phyloP scores from a whole-genome alignment of 1,140 invertebrate species.

The Bombus superbus region DNA sequence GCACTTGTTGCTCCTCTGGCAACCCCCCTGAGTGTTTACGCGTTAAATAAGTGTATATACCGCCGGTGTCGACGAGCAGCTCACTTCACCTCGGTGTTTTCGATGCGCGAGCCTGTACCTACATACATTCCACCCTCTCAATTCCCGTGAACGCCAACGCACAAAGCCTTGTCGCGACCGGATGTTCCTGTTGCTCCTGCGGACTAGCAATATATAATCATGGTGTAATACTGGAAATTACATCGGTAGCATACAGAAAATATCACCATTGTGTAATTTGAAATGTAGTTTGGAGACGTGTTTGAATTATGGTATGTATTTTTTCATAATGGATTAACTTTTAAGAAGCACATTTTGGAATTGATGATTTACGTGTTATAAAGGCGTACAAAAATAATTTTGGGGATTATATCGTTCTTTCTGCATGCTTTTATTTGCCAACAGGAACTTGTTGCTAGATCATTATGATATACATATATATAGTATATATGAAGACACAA shows the following conservation, averaged over 20 bases:
- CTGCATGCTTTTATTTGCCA: no score
- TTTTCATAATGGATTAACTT: neutral
- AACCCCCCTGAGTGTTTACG: slow-evolving; percentile 73
- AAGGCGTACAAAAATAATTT: no score
- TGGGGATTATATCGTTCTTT: no score
- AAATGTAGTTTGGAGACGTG: neutral
- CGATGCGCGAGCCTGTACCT: slow-evolving; percentile 15
- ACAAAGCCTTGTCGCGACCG: neutral
- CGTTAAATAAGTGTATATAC: slow-evolving; percentile 74
- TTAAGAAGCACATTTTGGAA: no score
- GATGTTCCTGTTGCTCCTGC: slow-evolving; percentile 17
- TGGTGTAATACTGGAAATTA: neutral
- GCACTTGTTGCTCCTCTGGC: slow-evolving; percentile 76
- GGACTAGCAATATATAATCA: neutral
- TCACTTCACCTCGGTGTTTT: slow-evolving; percentile 47
- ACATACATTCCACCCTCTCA: slow-evolving; percentile 12
- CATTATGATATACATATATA: no score
- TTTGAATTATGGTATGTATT: neutral
- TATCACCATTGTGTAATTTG: no score
- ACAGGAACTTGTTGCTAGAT: no score
- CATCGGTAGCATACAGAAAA: no score
- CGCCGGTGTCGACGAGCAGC: slow-evolving; percentile 47
- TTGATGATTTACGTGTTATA: no score
- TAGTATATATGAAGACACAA: no score
- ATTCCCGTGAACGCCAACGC: neutral